Evolutionary conservation across 2,113 vertebrate genomes (phyloP).

Genomic region (Asarcornis scutulata): DNA sequence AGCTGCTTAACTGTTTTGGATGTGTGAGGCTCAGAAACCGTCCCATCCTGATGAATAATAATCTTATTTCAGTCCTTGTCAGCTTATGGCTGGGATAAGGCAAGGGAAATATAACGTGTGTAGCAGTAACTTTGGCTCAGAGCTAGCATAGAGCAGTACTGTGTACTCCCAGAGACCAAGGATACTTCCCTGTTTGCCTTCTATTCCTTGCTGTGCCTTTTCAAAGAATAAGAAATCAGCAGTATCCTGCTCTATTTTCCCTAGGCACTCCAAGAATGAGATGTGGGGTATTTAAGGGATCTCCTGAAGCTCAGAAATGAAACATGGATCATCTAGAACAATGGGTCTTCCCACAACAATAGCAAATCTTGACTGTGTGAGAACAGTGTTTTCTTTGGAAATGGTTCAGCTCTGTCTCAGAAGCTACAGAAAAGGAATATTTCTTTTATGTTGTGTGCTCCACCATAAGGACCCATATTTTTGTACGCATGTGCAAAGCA

Average conservation of each 20-base stretch:
- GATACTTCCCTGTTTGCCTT: neutral
- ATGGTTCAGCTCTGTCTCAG: neutral
- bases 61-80: neutral
- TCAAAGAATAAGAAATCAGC: neutral
- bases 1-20: neutral
- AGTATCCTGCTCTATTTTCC: neutral
- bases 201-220: neutral
- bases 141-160: neutral
- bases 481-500: neutral
- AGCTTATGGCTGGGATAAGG: neutral
- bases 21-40: neutral
- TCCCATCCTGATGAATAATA: neutral
- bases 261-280: neutral
- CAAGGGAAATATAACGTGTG: neutral
- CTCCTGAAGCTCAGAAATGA: neutral
- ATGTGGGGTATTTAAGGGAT: neutral
- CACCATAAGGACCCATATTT: neutral
- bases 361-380: neutral
- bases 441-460: neutral
- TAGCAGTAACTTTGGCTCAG: neutral
- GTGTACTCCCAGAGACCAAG: neutral
- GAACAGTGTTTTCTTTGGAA: neutral
- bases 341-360: neutral
- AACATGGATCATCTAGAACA: neutral
- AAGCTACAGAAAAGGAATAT: neutral